phyloP scores from a whole-genome alignment of 1,140 invertebrate species.

The Tribolium madens region DNA sequence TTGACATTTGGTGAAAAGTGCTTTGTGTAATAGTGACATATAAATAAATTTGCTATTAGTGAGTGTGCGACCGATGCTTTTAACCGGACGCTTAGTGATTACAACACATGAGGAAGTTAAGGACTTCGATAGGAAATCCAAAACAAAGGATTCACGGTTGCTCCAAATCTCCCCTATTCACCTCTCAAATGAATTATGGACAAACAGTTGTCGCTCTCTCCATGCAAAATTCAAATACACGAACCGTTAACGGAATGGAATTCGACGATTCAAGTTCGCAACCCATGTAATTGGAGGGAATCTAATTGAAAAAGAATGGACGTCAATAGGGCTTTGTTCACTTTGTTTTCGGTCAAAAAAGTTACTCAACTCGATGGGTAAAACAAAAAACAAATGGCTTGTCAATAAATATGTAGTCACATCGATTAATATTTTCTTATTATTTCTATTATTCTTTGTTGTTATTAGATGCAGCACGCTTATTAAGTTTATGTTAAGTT shows the following conservation, averaged over 20 bases:
- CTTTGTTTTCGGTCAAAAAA: slow-evolving; percentile 14
- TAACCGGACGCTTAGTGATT: slow-evolving; percentile 12
- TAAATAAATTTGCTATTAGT: not conserved
- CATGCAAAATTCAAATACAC: slow-evolving; percentile 36
- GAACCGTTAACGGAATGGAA: slow-evolving; percentile 36
- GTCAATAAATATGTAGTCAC: not conserved
- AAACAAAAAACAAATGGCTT: not conserved
- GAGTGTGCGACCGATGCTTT: not conserved
- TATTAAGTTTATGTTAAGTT: too few species aligned
- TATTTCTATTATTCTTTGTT: too few species aligned
- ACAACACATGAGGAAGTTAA: slow-evolving; percentile 27
- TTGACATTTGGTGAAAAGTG: too few species aligned
- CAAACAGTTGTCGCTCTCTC: slow-evolving; percentile 36
- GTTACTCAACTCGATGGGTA: not conserved
- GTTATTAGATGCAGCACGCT: too few species aligned
- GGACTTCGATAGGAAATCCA: slow-evolving; percentile 30
- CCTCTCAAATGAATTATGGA: slow-evolving; percentile 38
- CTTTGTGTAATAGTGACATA: not conserved
- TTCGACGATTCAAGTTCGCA: slow-evolving; percentile 27
- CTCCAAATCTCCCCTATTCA: slow-evolving; percentile 36
- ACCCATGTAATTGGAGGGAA: slow-evolving; percentile 24
- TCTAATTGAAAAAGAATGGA: slow-evolving; percentile 19
- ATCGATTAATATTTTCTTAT: not conserved
- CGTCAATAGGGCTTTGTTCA: slow-evolving; percentile 18
- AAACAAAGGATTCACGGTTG: slow-evolving; percentile 37